phyloP scores from a whole-genome alignment of 2,797 vertebrate genomes.

The Pseudotriccus pelzelni region DNA sequence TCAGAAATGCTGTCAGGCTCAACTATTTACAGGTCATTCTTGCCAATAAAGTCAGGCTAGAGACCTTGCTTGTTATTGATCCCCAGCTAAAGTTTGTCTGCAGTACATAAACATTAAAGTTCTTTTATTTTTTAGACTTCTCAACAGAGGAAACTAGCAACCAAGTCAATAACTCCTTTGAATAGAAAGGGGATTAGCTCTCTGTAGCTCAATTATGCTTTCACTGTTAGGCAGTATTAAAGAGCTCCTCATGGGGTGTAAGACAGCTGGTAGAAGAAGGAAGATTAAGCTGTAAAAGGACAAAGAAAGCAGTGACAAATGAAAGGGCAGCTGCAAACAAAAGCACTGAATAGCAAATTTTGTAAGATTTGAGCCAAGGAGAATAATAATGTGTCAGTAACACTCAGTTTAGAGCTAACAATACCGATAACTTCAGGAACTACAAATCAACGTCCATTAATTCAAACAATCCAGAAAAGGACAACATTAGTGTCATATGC shows the following conservation, averaged over 20 bases:
- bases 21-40: neutral
- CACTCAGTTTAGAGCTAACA: neutral
- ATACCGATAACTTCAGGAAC: neutral
- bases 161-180: neutral
- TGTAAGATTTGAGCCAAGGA: neutral
- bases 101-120: neutral
- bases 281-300: conserved; percentile 18
- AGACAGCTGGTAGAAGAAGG: neutral
- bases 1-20: neutral
- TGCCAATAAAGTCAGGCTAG: neutral
- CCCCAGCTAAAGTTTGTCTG: neutral
- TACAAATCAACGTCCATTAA: neutral
- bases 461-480: neutral
- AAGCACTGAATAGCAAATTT: neutral
- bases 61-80: neutral
- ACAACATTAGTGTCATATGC: neutral
- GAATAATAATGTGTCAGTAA: neutral
- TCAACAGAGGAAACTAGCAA: neutral
- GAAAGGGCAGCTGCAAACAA: neutral
- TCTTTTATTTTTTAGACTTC: neutral
- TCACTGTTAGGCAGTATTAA: neutral
- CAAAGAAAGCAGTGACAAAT: conserved; percentile 12
- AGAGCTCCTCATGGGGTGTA: neutral
- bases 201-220: neutral
- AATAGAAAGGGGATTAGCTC: neutral